Evolutionary conservation across 2,888 invertebrate genomes (phyloP), one percentile per base, ranked within the genome.

Genomic region (Bellardia bayeri): DNA sequence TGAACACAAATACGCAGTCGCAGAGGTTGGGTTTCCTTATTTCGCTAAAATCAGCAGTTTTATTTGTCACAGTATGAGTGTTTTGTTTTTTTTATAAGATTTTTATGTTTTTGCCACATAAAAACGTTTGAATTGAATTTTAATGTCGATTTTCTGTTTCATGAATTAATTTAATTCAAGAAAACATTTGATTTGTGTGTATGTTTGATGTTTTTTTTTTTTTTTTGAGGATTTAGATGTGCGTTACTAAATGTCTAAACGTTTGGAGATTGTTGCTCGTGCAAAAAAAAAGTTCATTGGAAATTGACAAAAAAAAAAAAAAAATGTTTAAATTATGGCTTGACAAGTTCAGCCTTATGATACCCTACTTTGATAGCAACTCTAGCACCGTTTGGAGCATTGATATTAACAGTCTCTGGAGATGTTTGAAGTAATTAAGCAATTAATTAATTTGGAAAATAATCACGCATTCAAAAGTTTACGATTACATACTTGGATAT

Each of bases 11-110:
- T 56, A 56, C 76, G 82, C 86, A 81, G 88, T 83, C 37, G 75
- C 80, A 66, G 86, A 51, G 82, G 76, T 88, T 83, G 76, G 45
- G 88, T 85, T 88, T 82, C 87, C 85, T 88, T 82, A 79, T 86
- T 85, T 81, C 72, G 86, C 82, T 51, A 83, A 75, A 86, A 75
- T 80, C 69, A 81, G 78, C 76, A 84, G 45, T 74, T 69, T 58
- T 56, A 49, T 69, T 82, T 63, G 61, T 23, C 33, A 37, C 8
- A 40, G 23, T 51, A 7, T 58, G 9, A 42, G 23, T 33, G 40
- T 58, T 63, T 23, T 23, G 23, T 23, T 40, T 56, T 71, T 71
- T n/a, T 11, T 68, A 23, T 66, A 63, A 6, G 8, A 16, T 45
- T 30, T 64, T 75, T 51, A 40, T 78, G 30, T 37, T 72, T 82